Evolutionary conservation across 1,140 invertebrate species (phyloP), one percentile per base, ranked within the genome.

Genomic region (Hesperophylax magnus): DNA sequence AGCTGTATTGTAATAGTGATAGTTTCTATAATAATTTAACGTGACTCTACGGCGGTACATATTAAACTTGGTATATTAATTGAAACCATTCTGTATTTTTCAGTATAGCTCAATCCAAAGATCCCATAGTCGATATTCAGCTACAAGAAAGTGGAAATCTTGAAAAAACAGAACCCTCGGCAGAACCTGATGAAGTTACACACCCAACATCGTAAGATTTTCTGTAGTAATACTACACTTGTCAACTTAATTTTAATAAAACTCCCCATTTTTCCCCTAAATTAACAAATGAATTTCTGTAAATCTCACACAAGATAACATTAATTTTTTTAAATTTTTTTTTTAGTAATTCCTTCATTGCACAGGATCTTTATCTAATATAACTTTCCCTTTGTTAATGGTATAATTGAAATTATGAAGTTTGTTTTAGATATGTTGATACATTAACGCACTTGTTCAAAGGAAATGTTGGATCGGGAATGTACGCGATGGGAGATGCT

Each of bases 401-500:
- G n/a, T n/a, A n/a, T 39, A 39, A 7, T 39, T 39, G 34, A 6
- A 39, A 47, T 47, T 47, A 2, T 27, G 2, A 54, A 54, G 1
- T 58, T 20, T 31, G 14, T 79, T 72, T 65, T 84, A 95, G 93
- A 82, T 95, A 94, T 85, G 72, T 92, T 75, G 94, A 95, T 86
- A 95, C 94, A 0, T 89, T 95, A 80, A 93, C 94, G 85, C 94
- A 95, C 86, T 88, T 95, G 69, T 93, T 95, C 84, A 93, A 94
- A 85, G 94, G 94, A 54, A 95, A 95, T 88, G 92, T 95, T 65
- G 94, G 94, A 60, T 93, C 94, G 0, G 94, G 94, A 4, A 91
- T 95, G 47, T 93, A 95, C 84, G 94, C 94, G 3, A 93, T 95
- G 91, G 94, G 94, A 8, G 93, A 95, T 86, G 94, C 93, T 9